Evolutionary conservation across 2,113 vertebrate genomes (phyloP).

Genomic region (Hemibates koningsi): DNA sequence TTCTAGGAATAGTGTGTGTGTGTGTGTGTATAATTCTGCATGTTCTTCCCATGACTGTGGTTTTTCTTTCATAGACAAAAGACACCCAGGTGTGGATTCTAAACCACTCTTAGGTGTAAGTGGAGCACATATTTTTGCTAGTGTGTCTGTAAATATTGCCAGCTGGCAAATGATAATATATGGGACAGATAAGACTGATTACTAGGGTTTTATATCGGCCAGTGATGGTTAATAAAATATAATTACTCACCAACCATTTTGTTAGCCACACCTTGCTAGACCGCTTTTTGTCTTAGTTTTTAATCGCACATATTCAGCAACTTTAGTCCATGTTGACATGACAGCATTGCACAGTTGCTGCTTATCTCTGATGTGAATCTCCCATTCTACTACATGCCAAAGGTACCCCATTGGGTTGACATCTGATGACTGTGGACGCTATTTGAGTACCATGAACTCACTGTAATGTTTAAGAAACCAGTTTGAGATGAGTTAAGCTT

Average conservation of each 20-base stretch:
- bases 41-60: not conserved
- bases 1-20: not conserved
- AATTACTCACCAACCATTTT: not conserved
- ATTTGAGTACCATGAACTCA: not conserved
- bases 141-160: not conserved
- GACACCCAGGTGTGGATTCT: not conserved
- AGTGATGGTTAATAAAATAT: not conserved
- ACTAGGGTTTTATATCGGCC: not conserved
- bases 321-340: not conserved
- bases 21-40: not conserved
- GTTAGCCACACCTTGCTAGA: not conserved
- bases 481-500: not conserved
- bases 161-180: not conserved
- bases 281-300: fast-evolving
- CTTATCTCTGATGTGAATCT: not conserved
- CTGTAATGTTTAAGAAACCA: not conserved
- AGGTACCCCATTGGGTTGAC: not conserved
- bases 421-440: not conserved
- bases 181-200: not conserved
- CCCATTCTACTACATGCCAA: not conserved
- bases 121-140: not conserved
- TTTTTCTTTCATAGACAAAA: not conserved
- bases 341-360: not conserved
- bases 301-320: not conserved
- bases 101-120: not conserved